Evolutionary conservation across 1,140 invertebrate genomes (phyloP).

Genomic region (Drosophila arawakana): DNA sequence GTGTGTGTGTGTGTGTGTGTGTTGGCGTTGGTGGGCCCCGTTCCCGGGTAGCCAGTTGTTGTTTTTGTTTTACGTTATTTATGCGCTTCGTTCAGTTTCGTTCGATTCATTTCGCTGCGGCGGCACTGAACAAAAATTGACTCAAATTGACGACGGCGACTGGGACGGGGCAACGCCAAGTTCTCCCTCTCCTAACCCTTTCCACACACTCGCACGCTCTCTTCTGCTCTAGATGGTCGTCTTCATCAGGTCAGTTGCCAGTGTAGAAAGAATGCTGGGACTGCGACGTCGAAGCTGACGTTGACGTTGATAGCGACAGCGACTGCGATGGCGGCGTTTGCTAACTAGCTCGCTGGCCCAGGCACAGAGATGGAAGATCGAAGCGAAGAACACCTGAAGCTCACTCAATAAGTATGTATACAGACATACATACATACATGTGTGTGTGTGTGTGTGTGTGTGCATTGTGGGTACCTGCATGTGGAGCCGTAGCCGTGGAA

Average conservation of each 20-base stretch:
- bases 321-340: slow-evolving; percentile 40
- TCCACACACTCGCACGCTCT: background rate
- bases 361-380: slow-evolving; percentile 57
- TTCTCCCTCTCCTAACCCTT: background rate
- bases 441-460: slow-evolving; percentile 33
- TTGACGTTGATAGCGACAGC: slow-evolving; percentile 9
- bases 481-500: slow-evolving; percentile 18
- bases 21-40: slow-evolving; percentile 53
- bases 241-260: slow-evolving; percentile 40
- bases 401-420: slow-evolving; percentile 35
- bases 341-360: slow-evolving; percentile 63
- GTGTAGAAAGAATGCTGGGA: slow-evolving; percentile 57
- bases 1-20: slow-evolving; percentile 12
- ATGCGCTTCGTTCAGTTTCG: slow-evolving; percentile 76
- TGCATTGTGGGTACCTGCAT: slow-evolving; percentile 45
- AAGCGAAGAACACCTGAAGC: slow-evolving; percentile 73
- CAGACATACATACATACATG: background rate
- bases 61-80: slow-evolving; percentile 69
- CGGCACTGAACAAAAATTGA: slow-evolving; percentile 68
- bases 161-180: slow-evolving; percentile 21
- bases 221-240: background rate
- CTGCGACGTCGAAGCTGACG: slow-evolving; percentile 3
- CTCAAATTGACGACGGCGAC: slow-evolving; percentile 67
- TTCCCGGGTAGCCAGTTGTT: slow-evolving; percentile 38
- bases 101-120: slow-evolving; percentile 72